Evolutionary conservation across 1,140 invertebrate genomes (phyloP).

Genomic region (Apis cerana): DNA sequence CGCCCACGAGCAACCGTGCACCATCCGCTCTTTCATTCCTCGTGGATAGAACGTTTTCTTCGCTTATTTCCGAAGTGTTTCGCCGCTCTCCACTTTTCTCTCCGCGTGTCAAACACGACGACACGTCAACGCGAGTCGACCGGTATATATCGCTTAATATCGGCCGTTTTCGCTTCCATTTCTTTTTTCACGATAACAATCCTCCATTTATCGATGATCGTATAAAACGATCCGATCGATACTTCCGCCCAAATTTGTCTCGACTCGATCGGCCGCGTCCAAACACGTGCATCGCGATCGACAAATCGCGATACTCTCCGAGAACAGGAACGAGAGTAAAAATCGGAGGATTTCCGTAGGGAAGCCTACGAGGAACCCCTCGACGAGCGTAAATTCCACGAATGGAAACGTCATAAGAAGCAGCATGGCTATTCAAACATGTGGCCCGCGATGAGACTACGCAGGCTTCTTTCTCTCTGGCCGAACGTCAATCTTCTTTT

Average conservation of each 20-base stretch:
- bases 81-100: slow-evolving; percentile 28
- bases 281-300: background rate
- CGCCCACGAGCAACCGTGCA: slow-evolving; percentile 48
- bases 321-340: no score
- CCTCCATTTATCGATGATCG: background rate
- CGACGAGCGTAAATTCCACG: slow-evolving; percentile 9
- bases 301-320: no score
- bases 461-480: slow-evolving; percentile 38
- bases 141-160: background rate
- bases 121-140: background rate
- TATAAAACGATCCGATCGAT: background rate
- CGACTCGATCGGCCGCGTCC: background rate
- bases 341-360: background rate
- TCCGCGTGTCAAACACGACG: background rate
- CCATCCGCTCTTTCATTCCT: slow-evolving; percentile 28
- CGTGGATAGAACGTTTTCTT: slow-evolving; percentile 43
- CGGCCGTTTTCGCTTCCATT: slow-evolving; percentile 8
- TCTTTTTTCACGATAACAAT: slow-evolving; percentile 13
- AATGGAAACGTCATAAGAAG: slow-evolving; percentile 27
- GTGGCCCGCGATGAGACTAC: slow-evolving; percentile 47
- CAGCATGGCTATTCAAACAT: slow-evolving; percentile 47
- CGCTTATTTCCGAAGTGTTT: slow-evolving; percentile 25
- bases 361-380: background rate
- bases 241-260: slow-evolving; percentile 3
- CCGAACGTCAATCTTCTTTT: background rate